Evolutionary conservation across 2,113 vertebrate genomes (phyloP).

Genomic region (Burhinus bistriatus): DNA sequence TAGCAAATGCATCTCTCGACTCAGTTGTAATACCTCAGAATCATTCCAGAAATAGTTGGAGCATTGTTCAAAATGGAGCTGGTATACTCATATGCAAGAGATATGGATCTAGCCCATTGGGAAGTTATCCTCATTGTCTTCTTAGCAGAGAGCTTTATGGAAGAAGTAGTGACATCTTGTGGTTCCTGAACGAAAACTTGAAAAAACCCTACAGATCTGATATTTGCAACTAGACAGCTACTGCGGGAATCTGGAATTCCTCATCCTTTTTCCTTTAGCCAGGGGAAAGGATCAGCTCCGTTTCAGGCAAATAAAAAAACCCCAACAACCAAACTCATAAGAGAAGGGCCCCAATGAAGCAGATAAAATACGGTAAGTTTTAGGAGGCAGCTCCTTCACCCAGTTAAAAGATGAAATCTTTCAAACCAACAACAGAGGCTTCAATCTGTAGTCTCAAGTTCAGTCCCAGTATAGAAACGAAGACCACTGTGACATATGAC

Average conservation of each 20-base stretch:
- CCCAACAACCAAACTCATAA: background rate
- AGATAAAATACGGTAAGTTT: background rate
- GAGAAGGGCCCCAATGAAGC: background rate
- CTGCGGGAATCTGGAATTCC: background rate
- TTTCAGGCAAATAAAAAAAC: background rate
- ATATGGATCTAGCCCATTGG: background rate
- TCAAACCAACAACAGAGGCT: background rate
- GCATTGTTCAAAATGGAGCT: background rate
- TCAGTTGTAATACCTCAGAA: background rate
- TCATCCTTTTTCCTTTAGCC: background rate
- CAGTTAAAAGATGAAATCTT: background rate
- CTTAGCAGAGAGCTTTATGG: background rate
- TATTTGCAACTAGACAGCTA: background rate
- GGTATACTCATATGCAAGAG: background rate
- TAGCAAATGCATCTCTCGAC: background rate
- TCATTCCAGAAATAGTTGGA: background rate
- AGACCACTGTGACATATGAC: background rate
- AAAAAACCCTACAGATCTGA: background rate
- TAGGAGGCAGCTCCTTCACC: background rate
- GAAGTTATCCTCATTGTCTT: background rate
- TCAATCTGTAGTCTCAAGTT: background rate
- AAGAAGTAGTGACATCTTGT: slow-evolving; percentile 32
- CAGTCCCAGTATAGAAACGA: background rate
- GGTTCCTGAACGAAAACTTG: background rate
- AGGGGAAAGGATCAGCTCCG: background rate